Conservation (phyloP, 2,888 invertebrate species). For the Rhogogaster chlorosoma region DNA sequence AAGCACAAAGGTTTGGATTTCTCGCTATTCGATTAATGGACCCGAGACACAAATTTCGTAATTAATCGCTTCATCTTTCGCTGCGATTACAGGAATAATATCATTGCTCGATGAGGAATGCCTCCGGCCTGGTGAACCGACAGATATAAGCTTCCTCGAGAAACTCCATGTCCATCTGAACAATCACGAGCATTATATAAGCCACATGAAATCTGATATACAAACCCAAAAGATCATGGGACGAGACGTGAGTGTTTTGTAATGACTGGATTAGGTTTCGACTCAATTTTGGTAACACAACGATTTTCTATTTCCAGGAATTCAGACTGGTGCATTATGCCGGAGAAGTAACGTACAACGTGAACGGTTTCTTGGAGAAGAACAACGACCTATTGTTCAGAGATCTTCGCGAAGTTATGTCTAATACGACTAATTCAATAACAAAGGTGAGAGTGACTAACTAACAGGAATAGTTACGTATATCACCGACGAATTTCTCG, state of each 20-base stretch:
- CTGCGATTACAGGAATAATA: constrained; percentile 84
- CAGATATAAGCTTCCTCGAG: constrained; percentile 89
- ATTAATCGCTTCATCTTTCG: background rate
- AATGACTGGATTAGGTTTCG: background rate
- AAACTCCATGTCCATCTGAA: constrained; percentile 88
- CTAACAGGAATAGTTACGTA: background rate
- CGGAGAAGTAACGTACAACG: constrained; percentile 94
- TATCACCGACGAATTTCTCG: background rate
- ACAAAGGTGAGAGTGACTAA: constrained; percentile 76
- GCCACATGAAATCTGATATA: constrained; percentile 88
- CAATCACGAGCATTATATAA: constrained; percentile 90
- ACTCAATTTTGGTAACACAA: background rate
- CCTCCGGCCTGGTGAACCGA: constrained; percentile 92
- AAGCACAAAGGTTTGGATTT: constrained; percentile 86
- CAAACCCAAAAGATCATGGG: constrained; percentile 92
- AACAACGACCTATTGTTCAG: constrained; percentile 95
- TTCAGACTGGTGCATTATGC: constrained; percentile 95
- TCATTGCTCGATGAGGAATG: constrained; percentile 95
- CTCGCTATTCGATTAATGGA: background rate
- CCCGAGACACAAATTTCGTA: background rate
- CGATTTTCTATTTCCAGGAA: constrained; percentile 81
- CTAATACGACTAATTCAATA: constrained; percentile 84
- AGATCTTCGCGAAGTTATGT: constrained; percentile 92
- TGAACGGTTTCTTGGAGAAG: constrained; percentile 93
- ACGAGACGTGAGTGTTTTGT: constrained; percentile 83